Conservation (phyloP, 2,888 invertebrate species). For the Griposia aprilina region DNA sequence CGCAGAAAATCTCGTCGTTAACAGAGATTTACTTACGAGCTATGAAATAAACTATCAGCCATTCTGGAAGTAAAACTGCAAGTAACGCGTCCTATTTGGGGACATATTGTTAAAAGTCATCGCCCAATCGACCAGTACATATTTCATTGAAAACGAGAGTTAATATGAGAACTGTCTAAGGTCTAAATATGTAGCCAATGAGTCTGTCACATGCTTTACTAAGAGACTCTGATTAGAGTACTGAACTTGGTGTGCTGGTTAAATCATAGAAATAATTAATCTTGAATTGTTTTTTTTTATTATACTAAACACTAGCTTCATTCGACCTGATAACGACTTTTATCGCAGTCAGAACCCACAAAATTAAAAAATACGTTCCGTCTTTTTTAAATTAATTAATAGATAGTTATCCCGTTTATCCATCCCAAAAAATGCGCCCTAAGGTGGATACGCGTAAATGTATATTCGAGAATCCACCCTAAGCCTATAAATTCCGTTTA, state of each 20-base stretch:
- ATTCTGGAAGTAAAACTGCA: slow-evolving; percentile 30
- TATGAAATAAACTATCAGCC: slow-evolving; percentile 42
- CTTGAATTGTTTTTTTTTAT: slow-evolving; percentile 12
- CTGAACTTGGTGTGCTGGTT: background rate
- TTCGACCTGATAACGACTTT: background rate
- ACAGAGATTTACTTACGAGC: slow-evolving; percentile 33
- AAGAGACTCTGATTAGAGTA: background rate
- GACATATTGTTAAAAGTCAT: slow-evolving; percentile 17
- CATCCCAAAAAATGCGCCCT: too few relatives aligned
- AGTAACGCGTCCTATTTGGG: slow-evolving; percentile 14
- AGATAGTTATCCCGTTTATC: background rate
- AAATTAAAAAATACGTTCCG: background rate
- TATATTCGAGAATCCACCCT: too few relatives aligned
- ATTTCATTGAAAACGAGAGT: background rate
- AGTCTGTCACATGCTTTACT: slow-evolving; percentile 1
- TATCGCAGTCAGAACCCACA: background rate
- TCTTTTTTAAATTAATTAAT: slow-evolving; percentile 3
- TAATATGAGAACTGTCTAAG: background rate
- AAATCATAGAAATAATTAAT: slow-evolving; percentile 11
- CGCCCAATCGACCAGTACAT: background rate
- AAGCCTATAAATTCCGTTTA: too few relatives aligned
- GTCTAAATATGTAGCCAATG: slow-evolving; percentile 7
- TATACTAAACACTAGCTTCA: slow-evolving; percentile 32
- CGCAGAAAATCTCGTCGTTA: slow-evolving; percentile 30
- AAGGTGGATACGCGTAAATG: too few relatives aligned